A percentile compares a stretch with the other conserved stretches of the same genome.
Evolutionary conservation across 2,797 vertebrate genomes (phyloP).

Genomic region (Syngnathus rostellatus): DNA sequence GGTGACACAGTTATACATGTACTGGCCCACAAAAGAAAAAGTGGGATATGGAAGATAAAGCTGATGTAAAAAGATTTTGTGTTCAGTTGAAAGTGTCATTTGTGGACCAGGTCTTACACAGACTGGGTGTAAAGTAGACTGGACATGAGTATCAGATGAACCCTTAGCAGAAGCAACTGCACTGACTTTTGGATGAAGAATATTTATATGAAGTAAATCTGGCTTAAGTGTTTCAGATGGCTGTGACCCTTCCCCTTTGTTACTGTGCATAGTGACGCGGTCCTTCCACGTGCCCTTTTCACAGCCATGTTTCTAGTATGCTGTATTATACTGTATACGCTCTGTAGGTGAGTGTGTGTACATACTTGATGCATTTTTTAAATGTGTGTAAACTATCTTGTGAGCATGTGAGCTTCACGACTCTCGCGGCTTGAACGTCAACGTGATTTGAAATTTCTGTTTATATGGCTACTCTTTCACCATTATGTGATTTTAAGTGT

Average conservation of each 20-base stretch:
- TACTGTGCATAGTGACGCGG: constrained; percentile 47
- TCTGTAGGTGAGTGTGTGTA: constrained; percentile 17
- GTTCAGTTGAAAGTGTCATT: constrained; percentile 41
- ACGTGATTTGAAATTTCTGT: constrained; percentile 38
- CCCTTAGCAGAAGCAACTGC: constrained; percentile 68
- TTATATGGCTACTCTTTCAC: constrained; percentile 28
- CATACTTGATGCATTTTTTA: neutral
- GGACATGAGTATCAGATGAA: constrained; percentile 44
- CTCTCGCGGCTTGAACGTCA: constrained; percentile 42
- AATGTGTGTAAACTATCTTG: neutral
- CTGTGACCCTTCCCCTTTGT: constrained; percentile 40
- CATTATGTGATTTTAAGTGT: constrained; percentile 68
- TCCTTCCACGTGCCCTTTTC: constrained; percentile 43
- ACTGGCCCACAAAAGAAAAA: constrained; percentile 16
- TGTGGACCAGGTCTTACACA: constrained; percentile 59
- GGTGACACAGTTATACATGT: constrained; percentile 47
- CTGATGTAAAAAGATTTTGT: constrained; percentile 50
- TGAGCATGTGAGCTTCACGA: neutral
- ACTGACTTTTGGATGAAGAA: constrained; percentile 78
- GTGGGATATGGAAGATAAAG: constrained; percentile 31
- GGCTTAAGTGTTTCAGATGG: constrained; percentile 63
- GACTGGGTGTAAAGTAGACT: constrained; percentile 45
- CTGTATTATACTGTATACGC: constrained; percentile 54
- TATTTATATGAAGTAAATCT: constrained; percentile 74
- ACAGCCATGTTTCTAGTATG: constrained; percentile 54